A percentile compares a stretch with the other conserved stretches of the same genome.
phyloP scores from a whole-genome alignment of 2,797 vertebrate genomes.

The Vireo griseus region DNA sequence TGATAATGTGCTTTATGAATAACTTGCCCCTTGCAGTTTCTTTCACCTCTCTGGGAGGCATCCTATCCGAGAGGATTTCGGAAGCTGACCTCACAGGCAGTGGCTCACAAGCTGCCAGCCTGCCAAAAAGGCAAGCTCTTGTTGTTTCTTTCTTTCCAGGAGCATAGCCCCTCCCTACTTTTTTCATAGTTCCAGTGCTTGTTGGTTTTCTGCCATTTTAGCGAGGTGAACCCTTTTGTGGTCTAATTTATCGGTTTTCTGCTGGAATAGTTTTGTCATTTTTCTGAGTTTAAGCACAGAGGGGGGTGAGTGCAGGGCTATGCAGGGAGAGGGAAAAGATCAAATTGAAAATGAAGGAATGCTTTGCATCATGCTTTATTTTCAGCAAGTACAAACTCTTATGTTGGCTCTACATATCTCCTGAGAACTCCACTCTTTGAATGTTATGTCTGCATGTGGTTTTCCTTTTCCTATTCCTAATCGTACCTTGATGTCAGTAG shows the following conservation, averaged over 20 bases:
- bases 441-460: neutral
- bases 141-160: neutral
- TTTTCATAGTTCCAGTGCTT: neutral
- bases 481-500: neutral
- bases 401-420: neutral
- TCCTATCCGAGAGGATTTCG: neutral
- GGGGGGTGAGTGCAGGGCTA: fast-evolving
- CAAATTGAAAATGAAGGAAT: neutral
- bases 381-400: neutral
- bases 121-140: neutral
- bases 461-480: neutral
- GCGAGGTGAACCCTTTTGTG: neutral
- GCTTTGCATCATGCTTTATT: fast-evolving
- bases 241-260: neutral
- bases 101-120: neutral
- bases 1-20: neutral
- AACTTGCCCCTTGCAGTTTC: neutral
- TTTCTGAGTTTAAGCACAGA: neutral
- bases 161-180: neutral
- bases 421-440: neutral
- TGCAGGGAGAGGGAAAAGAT: neutral
- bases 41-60: neutral
- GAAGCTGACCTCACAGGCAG: neutral
- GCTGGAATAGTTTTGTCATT: neutral
- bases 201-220: conserved; percentile 23